Base-by-base conservation (phyloP, 2,113 vertebrate genomes). In the Chlorodrepanis virens region DNA sequence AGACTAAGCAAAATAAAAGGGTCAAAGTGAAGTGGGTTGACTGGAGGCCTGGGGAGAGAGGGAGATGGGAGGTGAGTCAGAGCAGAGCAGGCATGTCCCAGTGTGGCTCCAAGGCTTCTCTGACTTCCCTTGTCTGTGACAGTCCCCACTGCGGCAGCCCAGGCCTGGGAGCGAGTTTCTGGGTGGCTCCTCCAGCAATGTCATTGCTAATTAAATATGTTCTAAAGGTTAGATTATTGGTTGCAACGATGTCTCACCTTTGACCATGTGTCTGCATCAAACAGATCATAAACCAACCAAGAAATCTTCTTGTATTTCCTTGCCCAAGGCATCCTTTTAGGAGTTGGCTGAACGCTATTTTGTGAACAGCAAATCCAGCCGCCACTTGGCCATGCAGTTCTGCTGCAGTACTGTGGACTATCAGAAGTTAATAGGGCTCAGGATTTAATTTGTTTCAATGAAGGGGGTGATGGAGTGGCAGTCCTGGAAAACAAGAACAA, bases 161-260 rank as follows among this genome's bases (percentile, higher is more conserved):
- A 4, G n/a, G 81, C 81, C 87, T 59, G 75, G 60, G 14, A 94
- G 71, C 2, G 0, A 89, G 91, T 93, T 96, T 91, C 93, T 96
- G 94, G 94, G 93, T 91, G 94, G 82, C 85, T 96, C 92, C 95
- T 93, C 75, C 79, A 88, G 91, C 87, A 37, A 85, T 93, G 89
- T 91, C 84, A 89, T 39, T 87, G 77, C 67, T 90, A 74, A 93
- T 96, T 95, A 95, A 96, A 63, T 84, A 63, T 50, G 14, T 67
- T 93, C 59, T 44, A 63, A 86, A 81, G 93, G 84, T 91, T 90
- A 80, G 63, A 80, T 86, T 76, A 90, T 76, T 71, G 60, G 29
- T 87, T 86, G 75, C 0, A 9, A 90, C 0, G 23, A 67, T 90
- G 92, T 63, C 84, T 90, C 64, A 90, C 90, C 71, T 95, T 88